Evolutionary conservation across 2,888 invertebrate species (phyloP), one percentile per base, ranked within the genome.

Genomic region (Chymomyza amoena): DNA sequence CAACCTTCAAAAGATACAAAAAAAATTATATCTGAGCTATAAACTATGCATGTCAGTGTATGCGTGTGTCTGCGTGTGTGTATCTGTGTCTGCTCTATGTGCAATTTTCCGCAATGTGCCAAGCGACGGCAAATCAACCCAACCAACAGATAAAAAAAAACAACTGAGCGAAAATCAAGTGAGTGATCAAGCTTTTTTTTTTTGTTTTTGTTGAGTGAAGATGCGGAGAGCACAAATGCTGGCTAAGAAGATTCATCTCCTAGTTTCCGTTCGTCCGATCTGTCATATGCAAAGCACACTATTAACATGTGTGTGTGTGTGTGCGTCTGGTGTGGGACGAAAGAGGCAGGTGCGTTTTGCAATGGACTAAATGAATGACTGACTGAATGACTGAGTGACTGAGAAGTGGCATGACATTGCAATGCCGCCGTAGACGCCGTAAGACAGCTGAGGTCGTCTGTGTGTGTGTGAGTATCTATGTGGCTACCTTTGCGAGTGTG

Each of bases 301-400:
- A 25, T 25, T 25, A 25, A 2, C n/a, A n/a, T 25, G 25, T 25
- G 25, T 25, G 84, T 88, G 88, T 84, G 86, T 88, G 88, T 72
- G 62, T 64, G 32, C 4, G 7, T 7, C 32, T 32, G 64, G 39
- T 61, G 39, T 45, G 39, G 73, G 76, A 67, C 68, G 77, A 10
- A 13, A 68, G 68, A 70, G 72, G 81, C 86, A 84, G 84, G 84
- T 87, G 88, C 88, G 75, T 81, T 76, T 78, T 81, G 78, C 73
- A 78, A 75, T 79, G 72, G 59, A 77, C 70, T 78, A 79, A 20
- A 20, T 20, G 20, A 72, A 66, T 61, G 61, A 51, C 15, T 28
- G 45, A 64, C 68, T 60, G 69, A 66, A 63, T 25, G 61, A 51
- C 28, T 61, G 73, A 73, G 68, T 70, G 72, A 62, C 63, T 59